A percentile compares a stretch with the other conserved stretches of the same genome.
These are phyloP conservation scores for Indicator indicator DNA, from an alignment of 2,113 vertebrate species.

Conservation along the genomic window DNA sequence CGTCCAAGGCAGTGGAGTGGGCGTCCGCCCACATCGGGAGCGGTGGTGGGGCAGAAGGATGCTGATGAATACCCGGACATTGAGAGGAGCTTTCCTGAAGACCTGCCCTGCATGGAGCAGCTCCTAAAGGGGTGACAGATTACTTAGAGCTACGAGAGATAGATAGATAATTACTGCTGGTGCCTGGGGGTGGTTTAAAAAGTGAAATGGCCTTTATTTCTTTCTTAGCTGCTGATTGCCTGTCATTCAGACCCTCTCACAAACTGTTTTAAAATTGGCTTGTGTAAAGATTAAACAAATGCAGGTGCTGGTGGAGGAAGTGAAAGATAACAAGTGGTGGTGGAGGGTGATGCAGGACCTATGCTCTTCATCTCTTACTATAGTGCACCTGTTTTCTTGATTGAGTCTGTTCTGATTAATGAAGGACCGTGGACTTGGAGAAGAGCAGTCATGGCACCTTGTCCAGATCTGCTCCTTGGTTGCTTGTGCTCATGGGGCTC, in stretches of 20 bases:
- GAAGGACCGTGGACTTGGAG: not conserved
- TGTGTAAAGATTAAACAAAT: not conserved
- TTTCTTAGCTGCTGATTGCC: not conserved
- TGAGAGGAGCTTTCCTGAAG: not conserved
- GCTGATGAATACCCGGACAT: rapidly evolving
- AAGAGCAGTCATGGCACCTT: rapidly evolving
- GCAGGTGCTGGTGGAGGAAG: not conserved
- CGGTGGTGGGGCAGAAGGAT: not conserved
- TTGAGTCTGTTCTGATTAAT: not conserved
- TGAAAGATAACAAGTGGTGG: not conserved
- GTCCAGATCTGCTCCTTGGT: not conserved
- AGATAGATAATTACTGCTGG: rapidly evolving
- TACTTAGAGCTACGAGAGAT: rapidly evolving
- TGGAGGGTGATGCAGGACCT: not conserved
- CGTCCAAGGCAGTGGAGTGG: too few relatives aligned
- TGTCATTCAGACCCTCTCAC: too few relatives aligned
- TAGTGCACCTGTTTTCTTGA: not conserved
- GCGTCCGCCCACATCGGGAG: not conserved
- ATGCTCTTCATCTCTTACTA: rapidly evolving
- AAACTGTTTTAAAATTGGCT: not conserved
- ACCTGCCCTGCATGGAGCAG: rapidly evolving
- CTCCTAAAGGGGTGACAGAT: rapidly evolving
- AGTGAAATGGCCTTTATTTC: not conserved
- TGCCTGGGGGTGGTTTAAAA: not conserved
- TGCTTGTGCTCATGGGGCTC: not conserved